Conservation (phyloP, 2,888 invertebrate species). For the Lasiommata megera region DNA sequence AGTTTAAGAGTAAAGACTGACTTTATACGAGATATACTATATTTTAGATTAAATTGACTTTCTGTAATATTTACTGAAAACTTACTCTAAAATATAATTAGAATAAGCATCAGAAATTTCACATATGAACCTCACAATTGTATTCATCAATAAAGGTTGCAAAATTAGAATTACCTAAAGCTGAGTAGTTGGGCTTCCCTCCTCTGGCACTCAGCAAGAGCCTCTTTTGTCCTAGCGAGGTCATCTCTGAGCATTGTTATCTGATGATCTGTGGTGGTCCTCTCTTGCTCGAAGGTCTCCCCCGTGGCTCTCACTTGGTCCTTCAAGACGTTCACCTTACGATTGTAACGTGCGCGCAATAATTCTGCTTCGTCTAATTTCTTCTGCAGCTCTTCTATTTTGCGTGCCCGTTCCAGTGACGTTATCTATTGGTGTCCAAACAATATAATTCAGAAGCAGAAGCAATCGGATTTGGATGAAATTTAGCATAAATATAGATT, state of each 20-base stretch:
- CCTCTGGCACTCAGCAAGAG: slow-evolving; percentile 86
- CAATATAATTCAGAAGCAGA: no score
- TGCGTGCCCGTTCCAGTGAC: slow-evolving; percentile 90
- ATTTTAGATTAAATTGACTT: no score
- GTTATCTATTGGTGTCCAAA: slow-evolving; percentile 82
- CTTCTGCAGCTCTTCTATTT: slow-evolving; percentile 91
- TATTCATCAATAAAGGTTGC: no score
- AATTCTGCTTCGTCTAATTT: slow-evolving; percentile 91
- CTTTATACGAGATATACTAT: no score
- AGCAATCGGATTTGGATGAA: no score
- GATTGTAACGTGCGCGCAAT: slow-evolving; percentile 86
- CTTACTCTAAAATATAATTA: no score
- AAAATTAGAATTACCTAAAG: slow-evolving; percentile 84
- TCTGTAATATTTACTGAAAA: no score
- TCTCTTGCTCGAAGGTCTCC: slow-evolving; percentile 86
- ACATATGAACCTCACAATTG: no score
- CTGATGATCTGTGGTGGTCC: slow-evolving; percentile 86
- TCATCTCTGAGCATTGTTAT: slow-evolving; percentile 88
- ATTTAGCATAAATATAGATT: no score
- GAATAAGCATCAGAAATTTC: no score
- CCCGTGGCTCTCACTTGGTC: slow-evolving; percentile 86
- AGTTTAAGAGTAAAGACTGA: no score
- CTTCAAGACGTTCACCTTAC: slow-evolving; percentile 86
- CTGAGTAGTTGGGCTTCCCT: slow-evolving; percentile 89
- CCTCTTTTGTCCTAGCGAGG: slow-evolving; percentile 86